Percentiles rank a stretch among this genome's conserved stretches.
These are phyloP conservation scores for Pseudolycoriella hygida DNA, from an alignment of 2,888 invertebrate species.

Conservation along the genomic window DNA sequence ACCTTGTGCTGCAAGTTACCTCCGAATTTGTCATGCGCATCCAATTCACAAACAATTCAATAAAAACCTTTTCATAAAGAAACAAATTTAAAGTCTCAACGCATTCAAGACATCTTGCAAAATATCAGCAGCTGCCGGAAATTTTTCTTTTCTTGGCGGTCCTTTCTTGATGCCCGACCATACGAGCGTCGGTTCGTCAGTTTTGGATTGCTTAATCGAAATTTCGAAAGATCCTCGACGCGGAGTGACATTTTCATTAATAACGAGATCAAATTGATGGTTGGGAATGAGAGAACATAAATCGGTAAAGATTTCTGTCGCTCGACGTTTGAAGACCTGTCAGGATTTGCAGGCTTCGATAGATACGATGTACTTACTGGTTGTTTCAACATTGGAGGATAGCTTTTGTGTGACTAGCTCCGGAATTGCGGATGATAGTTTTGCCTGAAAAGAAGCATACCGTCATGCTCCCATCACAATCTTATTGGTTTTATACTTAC, in stretches of 20 bases:
- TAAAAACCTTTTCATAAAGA: no score
- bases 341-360: constrained; percentile 3
- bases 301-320: neutral
- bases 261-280: neutral
- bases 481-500: no score
- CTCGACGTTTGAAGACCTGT: neutral
- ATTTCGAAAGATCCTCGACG: constrained; percentile 24
- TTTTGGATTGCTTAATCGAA: constrained; percentile 13
- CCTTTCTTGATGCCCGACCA: constrained; percentile 22
- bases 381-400: no score
- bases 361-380: neutral
- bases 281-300: neutral
- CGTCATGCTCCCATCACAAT: no score
- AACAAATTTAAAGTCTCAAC: neutral
- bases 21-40: no score
- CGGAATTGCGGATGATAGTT: no score
- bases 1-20: no score
- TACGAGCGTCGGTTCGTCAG: constrained; percentile 13
- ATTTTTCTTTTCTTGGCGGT: constrained; percentile 23
- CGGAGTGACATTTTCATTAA: constrained; percentile 14
- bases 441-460: no score
- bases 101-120: neutral
- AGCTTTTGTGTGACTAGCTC: no score
- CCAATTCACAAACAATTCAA: no score
- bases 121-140: constrained; percentile 14